A percentile compares a stretch with the other conserved stretches of the same genome.
Evolutionary conservation across 1,140 invertebrate genomes (phyloP).

Genomic region (Homalodisca vitripennis): DNA sequence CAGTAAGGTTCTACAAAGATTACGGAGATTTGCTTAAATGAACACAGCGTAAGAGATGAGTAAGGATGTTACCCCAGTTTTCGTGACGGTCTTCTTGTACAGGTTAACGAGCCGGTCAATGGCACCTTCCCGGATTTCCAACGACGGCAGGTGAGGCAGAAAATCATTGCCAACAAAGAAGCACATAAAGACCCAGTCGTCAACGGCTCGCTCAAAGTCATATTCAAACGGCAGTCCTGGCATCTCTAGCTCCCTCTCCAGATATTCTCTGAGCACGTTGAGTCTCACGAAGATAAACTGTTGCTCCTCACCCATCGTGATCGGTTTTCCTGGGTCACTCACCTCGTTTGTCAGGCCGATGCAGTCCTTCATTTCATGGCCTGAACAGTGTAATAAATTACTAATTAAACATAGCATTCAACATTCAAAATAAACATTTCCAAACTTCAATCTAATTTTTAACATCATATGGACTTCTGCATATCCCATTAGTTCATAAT

Average conservation of each 20-base stretch:
- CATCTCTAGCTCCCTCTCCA: constrained; percentile 90
- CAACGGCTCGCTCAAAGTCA: constrained; percentile 86
- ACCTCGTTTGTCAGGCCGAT: constrained; percentile 55
- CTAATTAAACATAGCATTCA: not conserved
- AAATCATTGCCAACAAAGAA: constrained; percentile 99
- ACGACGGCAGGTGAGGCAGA: constrained; percentile 94
- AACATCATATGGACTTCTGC: too few species aligned
- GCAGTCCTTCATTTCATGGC: constrained; percentile 97
- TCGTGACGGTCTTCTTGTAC: constrained; percentile 95
- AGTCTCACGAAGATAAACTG: constrained; percentile 90
- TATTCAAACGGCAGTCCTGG: constrained; percentile 90
- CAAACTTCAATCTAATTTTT: too few species aligned
- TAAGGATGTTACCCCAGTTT: constrained; percentile 81
- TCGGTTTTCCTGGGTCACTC: constrained; percentile 40
- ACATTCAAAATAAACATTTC: constrained; percentile 22
- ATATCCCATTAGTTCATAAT: too few species aligned
- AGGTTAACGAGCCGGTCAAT: constrained; percentile 92
- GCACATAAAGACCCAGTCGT: constrained; percentile 99
- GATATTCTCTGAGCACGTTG: constrained; percentile 91
- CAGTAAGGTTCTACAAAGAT: too few species aligned
- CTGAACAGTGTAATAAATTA: too few species aligned
- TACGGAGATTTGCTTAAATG: too few species aligned
- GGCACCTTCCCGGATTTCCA: constrained; percentile 97
- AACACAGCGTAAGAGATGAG: too few species aligned
- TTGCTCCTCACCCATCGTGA: constrained; percentile 59